Conservation (phyloP, 2,888 invertebrate species). For the Caenorhabditis sp. region DNA sequence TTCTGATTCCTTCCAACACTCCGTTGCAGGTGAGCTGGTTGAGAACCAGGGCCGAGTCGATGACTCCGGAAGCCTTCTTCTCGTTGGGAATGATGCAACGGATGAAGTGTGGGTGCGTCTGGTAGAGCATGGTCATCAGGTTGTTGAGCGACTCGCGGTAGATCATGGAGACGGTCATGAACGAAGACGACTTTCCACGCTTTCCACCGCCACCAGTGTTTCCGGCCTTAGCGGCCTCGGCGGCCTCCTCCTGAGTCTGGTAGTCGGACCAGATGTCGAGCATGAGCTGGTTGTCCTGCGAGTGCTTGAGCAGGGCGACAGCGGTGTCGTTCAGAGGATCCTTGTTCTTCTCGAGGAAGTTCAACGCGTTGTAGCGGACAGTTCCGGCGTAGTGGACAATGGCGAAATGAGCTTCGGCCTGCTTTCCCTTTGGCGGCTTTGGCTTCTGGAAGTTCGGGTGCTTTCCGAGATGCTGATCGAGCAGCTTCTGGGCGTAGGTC, state of each 20-base stretch:
- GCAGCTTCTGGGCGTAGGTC: slow-evolving; percentile 98
- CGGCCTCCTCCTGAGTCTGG: slow-evolving; percentile 78
- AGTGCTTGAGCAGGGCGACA: slow-evolving; percentile 79
- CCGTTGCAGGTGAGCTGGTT: slow-evolving; percentile 99
- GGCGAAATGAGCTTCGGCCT: slow-evolving; percentile 97
- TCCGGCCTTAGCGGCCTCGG: slow-evolving; percentile 76
- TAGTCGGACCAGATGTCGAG: slow-evolving; percentile 82
- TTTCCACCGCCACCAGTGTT: slow-evolving; percentile 71
- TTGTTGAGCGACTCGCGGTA: slow-evolving; percentile 93
- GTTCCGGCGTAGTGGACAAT: slow-evolving; percentile 99
- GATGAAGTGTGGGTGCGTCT: slow-evolving; percentile 98
- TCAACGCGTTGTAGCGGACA: slow-evolving; percentile 83
- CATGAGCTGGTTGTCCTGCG: slow-evolving; percentile 85
- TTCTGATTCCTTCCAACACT: slow-evolving; percentile 99
- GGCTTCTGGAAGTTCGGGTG: slow-evolving; percentile 97
- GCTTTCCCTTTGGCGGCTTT: slow-evolving; percentile 83
- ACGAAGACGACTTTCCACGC: slow-evolving; percentile 76
- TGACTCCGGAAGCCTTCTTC: slow-evolving; percentile 85
- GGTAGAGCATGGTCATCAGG: slow-evolving; percentile 95
- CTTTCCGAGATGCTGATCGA: slow-evolving; percentile 95
- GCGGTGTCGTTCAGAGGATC: slow-evolving; percentile 82
- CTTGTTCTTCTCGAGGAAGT: slow-evolving; percentile 82
- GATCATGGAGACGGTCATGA: slow-evolving; percentile 97
- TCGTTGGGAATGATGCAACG: slow-evolving; percentile 99
- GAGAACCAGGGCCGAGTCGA: slow-evolving; percentile 98